phyloP scores from a whole-genome alignment of 2,888 invertebrate species.

The Lacanobia wlatinum region DNA sequence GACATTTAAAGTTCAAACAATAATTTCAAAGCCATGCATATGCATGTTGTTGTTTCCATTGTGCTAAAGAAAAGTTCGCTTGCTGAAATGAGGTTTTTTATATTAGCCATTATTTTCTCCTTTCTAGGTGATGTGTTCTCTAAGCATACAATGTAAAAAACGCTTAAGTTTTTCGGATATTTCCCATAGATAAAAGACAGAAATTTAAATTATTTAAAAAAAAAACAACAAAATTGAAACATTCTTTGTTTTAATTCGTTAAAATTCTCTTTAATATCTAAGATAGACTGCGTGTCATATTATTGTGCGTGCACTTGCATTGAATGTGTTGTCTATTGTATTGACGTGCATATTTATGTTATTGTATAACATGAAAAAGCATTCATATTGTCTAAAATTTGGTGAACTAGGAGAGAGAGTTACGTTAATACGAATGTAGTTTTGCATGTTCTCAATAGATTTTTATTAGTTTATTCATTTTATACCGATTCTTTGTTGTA shows the following conservation, averaged over 20 bases:
- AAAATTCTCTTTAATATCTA: conserved; percentile 13
- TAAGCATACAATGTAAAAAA: no score
- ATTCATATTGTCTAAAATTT: background rate
- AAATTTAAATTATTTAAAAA: no score
- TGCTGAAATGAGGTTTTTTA: no score
- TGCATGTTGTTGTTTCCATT: background rate
- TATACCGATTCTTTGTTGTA: no score
- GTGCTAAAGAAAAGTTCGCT: background rate
- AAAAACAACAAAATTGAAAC: no score
- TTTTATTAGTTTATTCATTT: background rate
- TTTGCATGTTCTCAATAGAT: background rate
- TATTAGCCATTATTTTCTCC: no score
- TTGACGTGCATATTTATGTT: conserved; percentile 6
- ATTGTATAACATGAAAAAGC: conserved; percentile 11
- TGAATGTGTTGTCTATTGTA: conserved; percentile 8
- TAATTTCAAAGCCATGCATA: background rate
- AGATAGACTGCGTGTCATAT: background rate
- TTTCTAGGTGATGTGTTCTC: no score
- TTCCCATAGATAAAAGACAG: no score
- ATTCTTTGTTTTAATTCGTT: background rate
- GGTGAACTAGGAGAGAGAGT: background rate
- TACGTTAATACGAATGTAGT: background rate
- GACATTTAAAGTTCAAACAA: background rate
- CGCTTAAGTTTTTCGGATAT: no score
- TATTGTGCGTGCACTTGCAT: background rate